These are phyloP conservation scores for Cricetomys ansorgei DNA, from an alignment of 2,113 vertebrate genomes.

Conservation along the genomic window DNA sequence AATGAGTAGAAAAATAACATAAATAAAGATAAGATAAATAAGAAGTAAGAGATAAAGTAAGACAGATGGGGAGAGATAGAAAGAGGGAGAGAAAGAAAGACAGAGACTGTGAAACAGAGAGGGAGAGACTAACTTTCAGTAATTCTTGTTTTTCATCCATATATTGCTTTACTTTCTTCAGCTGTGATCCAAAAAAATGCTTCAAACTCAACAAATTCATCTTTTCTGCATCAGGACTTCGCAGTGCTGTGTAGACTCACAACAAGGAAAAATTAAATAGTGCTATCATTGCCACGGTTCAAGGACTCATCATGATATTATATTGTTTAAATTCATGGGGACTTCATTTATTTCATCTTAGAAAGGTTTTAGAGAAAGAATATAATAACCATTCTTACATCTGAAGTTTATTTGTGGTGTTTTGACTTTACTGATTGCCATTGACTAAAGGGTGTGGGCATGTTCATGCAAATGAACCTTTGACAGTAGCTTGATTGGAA, in stretches of 20 bases:
- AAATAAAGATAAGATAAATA: no score
- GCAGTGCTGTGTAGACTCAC: background rate
- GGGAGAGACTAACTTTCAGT: background rate
- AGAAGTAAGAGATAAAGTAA: no score
- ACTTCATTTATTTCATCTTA: background rate
- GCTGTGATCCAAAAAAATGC: background rate
- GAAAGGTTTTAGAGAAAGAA: background rate
- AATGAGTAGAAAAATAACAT: no score
- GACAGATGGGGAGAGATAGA: background rate
- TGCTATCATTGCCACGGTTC: background rate
- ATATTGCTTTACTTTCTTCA: background rate
- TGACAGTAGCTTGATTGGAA: background rate
- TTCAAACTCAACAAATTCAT: background rate
- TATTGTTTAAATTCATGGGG: background rate
- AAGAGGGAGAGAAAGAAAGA: rapidly evolving
- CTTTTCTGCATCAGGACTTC: no score
- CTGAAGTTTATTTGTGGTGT: background rate
- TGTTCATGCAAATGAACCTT: background rate
- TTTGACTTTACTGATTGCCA: background rate
- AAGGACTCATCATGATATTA: background rate
- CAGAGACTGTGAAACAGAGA: no score
- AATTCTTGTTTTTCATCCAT: background rate
- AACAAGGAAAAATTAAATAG: background rate
- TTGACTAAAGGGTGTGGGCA: background rate
- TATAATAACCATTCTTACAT: background rate